A percentile compares a stretch with the other conserved stretches of the same genome.
These are phyloP conservation scores for Parochlus steinenii DNA, from an alignment of 2,888 invertebrate species.

Conservation along the genomic window DNA sequence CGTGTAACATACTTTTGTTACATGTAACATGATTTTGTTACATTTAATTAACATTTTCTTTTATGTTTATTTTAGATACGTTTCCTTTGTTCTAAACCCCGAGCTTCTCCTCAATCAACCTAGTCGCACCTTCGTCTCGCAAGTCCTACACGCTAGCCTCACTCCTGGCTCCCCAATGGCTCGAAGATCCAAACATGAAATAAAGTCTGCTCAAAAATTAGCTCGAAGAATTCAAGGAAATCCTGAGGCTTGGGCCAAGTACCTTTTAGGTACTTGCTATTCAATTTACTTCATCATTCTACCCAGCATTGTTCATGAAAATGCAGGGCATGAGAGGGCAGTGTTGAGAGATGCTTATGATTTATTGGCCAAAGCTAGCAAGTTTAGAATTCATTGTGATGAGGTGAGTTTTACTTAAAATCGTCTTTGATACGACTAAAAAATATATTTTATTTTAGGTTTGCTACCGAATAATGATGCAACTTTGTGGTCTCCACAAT, in stretches of 20 bases:
- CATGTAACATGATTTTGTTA: too few relatives aligned
- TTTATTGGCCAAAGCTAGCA: constrained; percentile 72
- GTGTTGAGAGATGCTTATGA: constrained; percentile 68
- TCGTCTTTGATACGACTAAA: neutral
- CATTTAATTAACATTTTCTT: too few relatives aligned
- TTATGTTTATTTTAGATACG: constrained; percentile 41
- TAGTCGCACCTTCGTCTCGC: constrained; percentile 22
- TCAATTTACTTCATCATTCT: constrained; percentile 93
- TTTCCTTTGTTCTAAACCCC: constrained; percentile 44
- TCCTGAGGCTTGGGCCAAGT: constrained; percentile 87
- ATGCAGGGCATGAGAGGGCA: constrained; percentile 57
- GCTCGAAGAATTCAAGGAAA: constrained; percentile 41
- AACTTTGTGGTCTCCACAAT: constrained; percentile 88
- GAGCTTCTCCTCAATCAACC: constrained; percentile 36
- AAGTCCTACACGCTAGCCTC: constrained; percentile 28
- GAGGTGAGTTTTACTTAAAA: constrained; percentile 40
- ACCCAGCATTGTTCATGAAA: constrained; percentile 64
- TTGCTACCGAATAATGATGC: constrained; percentile 97
- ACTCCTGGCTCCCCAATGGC: constrained; percentile 81
- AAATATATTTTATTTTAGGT: constrained; percentile 36
- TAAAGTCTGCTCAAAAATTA: constrained; percentile 68
- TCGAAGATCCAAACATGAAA: constrained; percentile 86
- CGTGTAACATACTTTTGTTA: constrained; percentile 17
- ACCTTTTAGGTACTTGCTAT: constrained; percentile 71
- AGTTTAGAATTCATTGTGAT: constrained; percentile 72